Conservation (phyloP, 2,797 vertebrate species). For the Enteromius mattozi region DNA sequence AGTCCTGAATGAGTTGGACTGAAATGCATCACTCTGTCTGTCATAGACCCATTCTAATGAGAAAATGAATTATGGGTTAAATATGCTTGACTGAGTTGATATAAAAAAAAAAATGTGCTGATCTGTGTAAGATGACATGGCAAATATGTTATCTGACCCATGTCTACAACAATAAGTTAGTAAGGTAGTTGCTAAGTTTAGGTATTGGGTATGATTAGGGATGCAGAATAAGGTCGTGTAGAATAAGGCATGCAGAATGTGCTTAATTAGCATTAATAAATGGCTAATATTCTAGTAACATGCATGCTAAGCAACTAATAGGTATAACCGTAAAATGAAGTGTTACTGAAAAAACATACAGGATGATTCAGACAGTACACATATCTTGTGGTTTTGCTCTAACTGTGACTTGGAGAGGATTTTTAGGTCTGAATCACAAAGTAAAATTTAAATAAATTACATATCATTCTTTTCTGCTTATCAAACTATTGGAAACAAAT, state of each 20-base stretch:
- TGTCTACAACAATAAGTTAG: neutral
- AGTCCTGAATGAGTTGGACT: conserved; percentile 46
- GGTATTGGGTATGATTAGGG: no score
- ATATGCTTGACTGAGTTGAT: conserved; percentile 30
- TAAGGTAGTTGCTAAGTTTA: no score
- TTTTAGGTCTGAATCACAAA: conserved; percentile 24
- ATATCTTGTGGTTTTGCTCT: conserved; percentile 15
- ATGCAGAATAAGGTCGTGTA: no score
- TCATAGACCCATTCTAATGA: conserved; percentile 37
- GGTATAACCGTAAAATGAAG: no score
- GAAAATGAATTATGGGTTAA: conserved; percentile 49
- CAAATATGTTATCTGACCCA: neutral
- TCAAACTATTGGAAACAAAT: conserved; percentile 17
- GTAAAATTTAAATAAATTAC: neutral
- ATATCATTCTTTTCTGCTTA: conserved; percentile 15
- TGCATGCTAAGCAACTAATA: no score
- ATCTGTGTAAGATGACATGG: neutral
- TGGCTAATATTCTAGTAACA: no score
- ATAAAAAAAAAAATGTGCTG: neutral
- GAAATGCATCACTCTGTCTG: conserved; percentile 48
- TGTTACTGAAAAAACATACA: neutral
- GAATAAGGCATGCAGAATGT: no score
- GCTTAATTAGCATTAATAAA: no score
- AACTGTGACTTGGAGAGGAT: neutral
- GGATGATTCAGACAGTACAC: conserved; percentile 5